Evolutionary conservation across 1,140 invertebrate species (phyloP), one percentile per base, ranked within the genome.

Genomic region (Plodia interpunctella): DNA sequence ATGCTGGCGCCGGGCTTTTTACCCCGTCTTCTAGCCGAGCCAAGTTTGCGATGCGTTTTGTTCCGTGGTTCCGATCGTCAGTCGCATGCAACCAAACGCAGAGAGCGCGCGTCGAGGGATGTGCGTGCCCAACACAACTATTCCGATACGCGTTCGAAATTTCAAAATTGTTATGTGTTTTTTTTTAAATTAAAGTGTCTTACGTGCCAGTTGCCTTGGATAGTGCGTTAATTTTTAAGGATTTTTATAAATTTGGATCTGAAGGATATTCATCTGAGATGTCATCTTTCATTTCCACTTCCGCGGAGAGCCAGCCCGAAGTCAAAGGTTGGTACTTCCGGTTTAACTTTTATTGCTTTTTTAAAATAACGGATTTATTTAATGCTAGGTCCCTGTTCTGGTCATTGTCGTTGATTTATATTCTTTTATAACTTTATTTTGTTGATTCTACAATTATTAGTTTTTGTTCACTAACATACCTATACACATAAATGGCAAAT

Each of bases 1-100:
- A 71, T 72, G 63, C 65, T 88, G 85, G 85, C 85, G 85, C 85
- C 85, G 82, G 66, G 64, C 80, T 84, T 85, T 88, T 88, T 85
- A 82, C 78, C 80, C 83, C 76, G 75, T 68, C 71, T 53, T 25
- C 61, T 62, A 68, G 66, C 70, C 68, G 62, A 61, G 63, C 74
- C 70, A 81, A 78, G 67, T 79, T 78, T 25, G 21, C 50, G 49
- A 49, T 57, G 49, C 44, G 54, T 55, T 53, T 5, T 20, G 52
- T 54, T 54, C 57, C 60, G 51, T 54, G 55, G 55, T 63, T 25
- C 51, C 57, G 55, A 28, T 28, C 59, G 70, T 72, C 80, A 84
- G 81, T 84, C 62, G 74, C 70, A 59, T 66, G 66, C 60, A 60
- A 25, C 4, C 19, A 4, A 1, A 20, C 20, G 51, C 13, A 25